Conservation (phyloP, 2,797 vertebrate genomes). For the Premnoplex brunnescens region DNA sequence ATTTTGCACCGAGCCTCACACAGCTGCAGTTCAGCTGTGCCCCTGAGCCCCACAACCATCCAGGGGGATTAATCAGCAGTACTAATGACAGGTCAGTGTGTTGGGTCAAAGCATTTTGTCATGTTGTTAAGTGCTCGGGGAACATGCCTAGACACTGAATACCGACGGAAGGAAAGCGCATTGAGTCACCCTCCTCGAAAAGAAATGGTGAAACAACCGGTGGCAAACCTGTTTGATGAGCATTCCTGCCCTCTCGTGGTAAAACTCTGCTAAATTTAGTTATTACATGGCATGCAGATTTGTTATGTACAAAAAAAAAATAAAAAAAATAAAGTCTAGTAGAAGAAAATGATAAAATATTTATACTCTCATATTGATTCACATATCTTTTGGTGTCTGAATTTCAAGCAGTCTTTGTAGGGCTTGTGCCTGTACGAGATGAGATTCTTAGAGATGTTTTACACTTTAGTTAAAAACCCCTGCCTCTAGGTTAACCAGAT, state of each 20-base stretch:
- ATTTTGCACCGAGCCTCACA: background rate
- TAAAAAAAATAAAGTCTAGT: rapidly evolving
- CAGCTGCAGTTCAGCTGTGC: background rate
- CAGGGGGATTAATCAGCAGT: background rate
- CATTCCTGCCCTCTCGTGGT: constrained; percentile 68
- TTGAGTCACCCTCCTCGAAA: background rate
- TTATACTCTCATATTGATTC: background rate
- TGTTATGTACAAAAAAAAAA: background rate
- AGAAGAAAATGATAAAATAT: background rate
- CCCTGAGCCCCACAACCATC: background rate
- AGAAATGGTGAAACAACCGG: background rate
- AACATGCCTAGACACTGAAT: background rate
- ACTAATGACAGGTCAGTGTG: constrained; percentile 7
- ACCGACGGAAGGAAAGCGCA: background rate
- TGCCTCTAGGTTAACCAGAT: background rate
- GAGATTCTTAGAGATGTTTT: background rate
- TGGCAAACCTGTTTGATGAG: constrained; percentile 10
- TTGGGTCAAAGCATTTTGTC: constrained; percentile 11
- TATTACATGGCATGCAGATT: background rate
- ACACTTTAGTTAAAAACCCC: background rate
- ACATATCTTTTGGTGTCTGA: rapidly evolving
- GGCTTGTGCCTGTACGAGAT: background rate
- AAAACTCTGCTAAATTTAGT: background rate
- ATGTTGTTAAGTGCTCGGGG: background rate
- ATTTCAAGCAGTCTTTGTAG: background rate